These are phyloP conservation scores for Thera britannica DNA, from an alignment of 2,888 invertebrate genomes.

Conservation along the genomic window DNA sequence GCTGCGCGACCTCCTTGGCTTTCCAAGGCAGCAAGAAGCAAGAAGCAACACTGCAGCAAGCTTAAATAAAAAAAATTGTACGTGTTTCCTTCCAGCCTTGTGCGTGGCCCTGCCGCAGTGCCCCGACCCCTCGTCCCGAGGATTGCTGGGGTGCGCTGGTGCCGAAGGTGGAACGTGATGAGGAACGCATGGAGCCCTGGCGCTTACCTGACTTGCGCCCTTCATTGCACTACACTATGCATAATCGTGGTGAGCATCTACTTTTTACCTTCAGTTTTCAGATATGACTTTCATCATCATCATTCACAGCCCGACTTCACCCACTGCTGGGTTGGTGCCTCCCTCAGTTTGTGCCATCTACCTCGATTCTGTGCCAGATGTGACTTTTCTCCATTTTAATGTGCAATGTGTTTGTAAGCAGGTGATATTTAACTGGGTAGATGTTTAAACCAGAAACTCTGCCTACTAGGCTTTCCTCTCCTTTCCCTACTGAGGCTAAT, in stretches of 20 bases:
- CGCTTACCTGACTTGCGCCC: slow-evolving; percentile 74
- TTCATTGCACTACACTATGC: slow-evolving; percentile 66
- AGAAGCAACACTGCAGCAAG: too few relatives aligned
- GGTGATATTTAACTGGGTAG: slow-evolving; percentile 34
- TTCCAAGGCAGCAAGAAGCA: too few relatives aligned
- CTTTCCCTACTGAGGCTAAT: too few relatives aligned
- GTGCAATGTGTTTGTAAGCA: slow-evolving; percentile 67
- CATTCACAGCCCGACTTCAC: too few relatives aligned
- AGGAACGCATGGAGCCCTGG: slow-evolving; percentile 73
- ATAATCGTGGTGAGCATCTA: slow-evolving; percentile 62
- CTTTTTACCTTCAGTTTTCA: too few relatives aligned
- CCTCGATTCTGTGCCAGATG: too few relatives aligned
- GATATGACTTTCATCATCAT: too few relatives aligned
- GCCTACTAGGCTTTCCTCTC: too few relatives aligned
- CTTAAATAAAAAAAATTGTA: too few relatives aligned
- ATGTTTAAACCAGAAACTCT: slow-evolving; percentile 1
- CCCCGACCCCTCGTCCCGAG: slow-evolving; percentile 60
- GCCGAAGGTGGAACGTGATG: slow-evolving; percentile 75
- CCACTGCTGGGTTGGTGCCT: too few relatives aligned
- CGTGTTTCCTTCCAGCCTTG: slow-evolving; percentile 59
- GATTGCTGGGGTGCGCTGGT: slow-evolving; percentile 74
- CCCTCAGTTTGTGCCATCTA: too few relatives aligned
- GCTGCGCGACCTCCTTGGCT: too few relatives aligned
- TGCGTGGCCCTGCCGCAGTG: slow-evolving; percentile 70
- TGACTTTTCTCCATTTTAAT: slow-evolving; percentile 60